Conservation (phyloP, 2,888 invertebrate genomes). For the Vesta saturnalis region DNA sequence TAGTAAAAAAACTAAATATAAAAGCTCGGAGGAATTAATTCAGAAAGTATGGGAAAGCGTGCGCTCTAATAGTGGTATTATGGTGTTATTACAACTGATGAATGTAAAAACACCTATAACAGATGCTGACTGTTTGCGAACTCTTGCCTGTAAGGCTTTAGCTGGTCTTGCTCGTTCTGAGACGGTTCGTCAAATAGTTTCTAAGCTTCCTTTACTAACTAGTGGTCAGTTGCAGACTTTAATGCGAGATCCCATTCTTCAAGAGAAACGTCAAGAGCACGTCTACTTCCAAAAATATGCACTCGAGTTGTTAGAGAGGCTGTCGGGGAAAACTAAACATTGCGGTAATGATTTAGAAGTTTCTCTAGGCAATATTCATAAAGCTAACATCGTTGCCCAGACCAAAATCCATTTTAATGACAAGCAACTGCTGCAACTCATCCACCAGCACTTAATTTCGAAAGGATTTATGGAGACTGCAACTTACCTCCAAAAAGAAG, state of each 20-base stretch:
- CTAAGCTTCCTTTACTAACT: conserved; percentile 93
- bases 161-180: conserved; percentile 94
- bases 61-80: conserved; percentile 94
- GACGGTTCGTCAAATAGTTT: conserved; percentile 92
- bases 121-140: conserved; percentile 94
- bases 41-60: conserved; percentile 95
- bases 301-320: conserved; percentile 85
- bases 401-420: conserved; percentile 96
- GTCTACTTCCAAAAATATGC: conserved; percentile 96
- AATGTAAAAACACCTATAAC: conserved; percentile 94
- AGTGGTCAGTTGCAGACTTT: conserved; percentile 86
- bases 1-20: conserved; percentile 72
- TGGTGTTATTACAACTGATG: conserved; percentile 90
- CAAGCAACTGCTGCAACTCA: conserved; percentile 89
- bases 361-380: conserved; percentile 88
- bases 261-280: conserved; percentile 96
- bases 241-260: conserved; percentile 96
- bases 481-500: conserved; percentile 78
- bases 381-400: conserved; percentile 96
- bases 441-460: conserved; percentile 84
- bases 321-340: conserved; percentile 90
- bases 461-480: conserved; percentile 83
- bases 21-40: conserved; percentile 84
- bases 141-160: conserved; percentile 91
- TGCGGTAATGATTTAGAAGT: conserved; percentile 82